phyloP scores from a whole-genome alignment of 2,113 vertebrate species.

The Amazona vittata region DNA sequence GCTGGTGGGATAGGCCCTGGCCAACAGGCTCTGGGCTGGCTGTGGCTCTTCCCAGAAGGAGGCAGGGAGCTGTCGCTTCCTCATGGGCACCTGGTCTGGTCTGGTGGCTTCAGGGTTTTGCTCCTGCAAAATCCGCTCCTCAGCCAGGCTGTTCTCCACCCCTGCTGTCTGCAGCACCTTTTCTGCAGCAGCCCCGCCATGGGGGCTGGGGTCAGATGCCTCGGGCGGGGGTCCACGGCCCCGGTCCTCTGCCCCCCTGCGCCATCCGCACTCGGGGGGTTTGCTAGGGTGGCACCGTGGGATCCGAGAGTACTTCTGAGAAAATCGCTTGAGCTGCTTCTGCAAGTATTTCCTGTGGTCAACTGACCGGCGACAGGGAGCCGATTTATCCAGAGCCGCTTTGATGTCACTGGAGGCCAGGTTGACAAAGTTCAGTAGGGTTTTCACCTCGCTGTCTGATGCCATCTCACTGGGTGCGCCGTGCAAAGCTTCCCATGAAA shows the following conservation, averaged over 20 bases:
- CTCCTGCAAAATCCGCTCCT: conserved; percentile 44
- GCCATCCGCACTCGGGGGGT: conserved; percentile 64
- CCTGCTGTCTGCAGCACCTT: conserved; percentile 37
- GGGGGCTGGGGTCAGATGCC: not conserved
- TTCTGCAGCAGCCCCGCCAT: conserved; percentile 1
- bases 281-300: conserved; percentile 84
- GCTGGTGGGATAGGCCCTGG: conserved; percentile 48
- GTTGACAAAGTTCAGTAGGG: conserved; percentile 95
- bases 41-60: conserved; percentile 97
- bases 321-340: conserved; percentile 96
- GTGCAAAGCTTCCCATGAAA: conserved; percentile 71
- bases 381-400: conserved; percentile 94
- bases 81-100: conserved; percentile 91
- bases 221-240: conserved; percentile 3
- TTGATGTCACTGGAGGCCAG: conserved; percentile 98
- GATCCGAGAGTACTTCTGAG: conserved; percentile 90
- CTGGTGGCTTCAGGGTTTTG: conserved; percentile 51
- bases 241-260: conserved; percentile 69
- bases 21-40: conserved; percentile 65
- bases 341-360: conserved; percentile 98
- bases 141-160: conserved; percentile 25
- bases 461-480: conserved; percentile 79
- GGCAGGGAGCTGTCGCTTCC: conserved; percentile 93
- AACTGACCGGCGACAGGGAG: conserved; percentile 94
- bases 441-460: conserved; percentile 97